Base-by-base conservation (phyloP, 1,140 invertebrate species). In the Plectrocnemia conspersa region DNA sequence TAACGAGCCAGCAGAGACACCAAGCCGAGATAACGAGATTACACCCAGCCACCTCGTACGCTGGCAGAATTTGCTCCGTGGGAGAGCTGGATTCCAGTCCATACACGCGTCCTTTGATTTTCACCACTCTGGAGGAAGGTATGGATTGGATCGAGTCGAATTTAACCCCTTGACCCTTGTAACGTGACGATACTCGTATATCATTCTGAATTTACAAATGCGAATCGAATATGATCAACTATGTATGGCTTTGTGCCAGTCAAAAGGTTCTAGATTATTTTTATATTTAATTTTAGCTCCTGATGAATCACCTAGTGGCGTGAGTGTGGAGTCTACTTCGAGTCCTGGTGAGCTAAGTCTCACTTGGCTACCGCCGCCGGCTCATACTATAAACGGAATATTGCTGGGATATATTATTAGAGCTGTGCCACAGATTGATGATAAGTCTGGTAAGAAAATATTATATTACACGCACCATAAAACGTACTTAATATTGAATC, bases 111-210 rank as follows among this genome's bases (percentile, higher is more conserved):
- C 71, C 79, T 0, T 72, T 85, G 1, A 74, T 79, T 9, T 82
- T 84, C 22, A 81, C 79, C 40, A 89, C 87, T 5, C 75, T 85
- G 32, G 87, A 91, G 71, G 87, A 90, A 80, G 79, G 82, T 81
- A 24, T 4, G 16, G 3, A 45, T 24, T 7, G 18, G 7, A 7
- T n/a, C n/a, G n/a, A n/a, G n/a, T n/a, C n/a, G 16, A 7, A 38
- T 18, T 42, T 42, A 19, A 19, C 16, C 40, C 7, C 18, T 19
- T 7, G 7, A 9, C 7, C 10, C 21, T 18, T 42, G 24, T 36
- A 13, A 6, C 33, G 16, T 4, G 16, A 36, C 16, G 5, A 36
- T 29, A 29, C 27, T 7, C 3, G 16, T 35, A 3, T 11, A 4
- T 35, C 11, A 35, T 13, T 35, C 3, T 4, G n/a, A 35, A 13